A percentile compares a stretch with the other conserved stretches of the same genome.
phyloP scores from a whole-genome alignment of 2,113 vertebrate species.

The Pangasianodon gigas region DNA sequence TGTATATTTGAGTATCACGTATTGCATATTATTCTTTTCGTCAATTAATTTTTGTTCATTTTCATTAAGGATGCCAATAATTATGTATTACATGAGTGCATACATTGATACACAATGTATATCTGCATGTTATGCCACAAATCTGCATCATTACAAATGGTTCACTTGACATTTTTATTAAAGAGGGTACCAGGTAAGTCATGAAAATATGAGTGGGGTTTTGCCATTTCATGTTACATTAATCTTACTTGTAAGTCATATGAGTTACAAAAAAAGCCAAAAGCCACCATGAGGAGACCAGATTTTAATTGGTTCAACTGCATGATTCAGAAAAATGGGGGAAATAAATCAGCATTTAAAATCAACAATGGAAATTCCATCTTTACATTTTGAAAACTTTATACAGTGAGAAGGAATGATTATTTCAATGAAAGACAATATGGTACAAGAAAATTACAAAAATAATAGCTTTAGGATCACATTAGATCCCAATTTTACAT shows the following conservation, averaged over 20 bases:
- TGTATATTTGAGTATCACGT: not conserved
- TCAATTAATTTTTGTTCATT: not conserved
- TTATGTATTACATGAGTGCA: not conserved
- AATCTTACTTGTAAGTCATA: not conserved
- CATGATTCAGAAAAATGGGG: slow-evolving; percentile 44
- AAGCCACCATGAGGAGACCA: not conserved
- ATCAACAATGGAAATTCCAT: slow-evolving; percentile 44
- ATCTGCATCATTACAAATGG: slow-evolving; percentile 25
- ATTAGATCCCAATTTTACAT: slow-evolving; percentile 65
- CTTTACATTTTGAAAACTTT: slow-evolving; percentile 54
- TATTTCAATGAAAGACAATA: slow-evolving; percentile 67
- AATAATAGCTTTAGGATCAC: slow-evolving; percentile 82
- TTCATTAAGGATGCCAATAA: not conserved
- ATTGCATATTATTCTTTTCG: not conserved
- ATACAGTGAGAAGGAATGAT: slow-evolving; percentile 79
- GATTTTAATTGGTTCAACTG: slow-evolving; percentile 50
- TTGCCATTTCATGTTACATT: not conserved
- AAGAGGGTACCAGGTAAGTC: not conserved
- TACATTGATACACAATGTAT: not conserved
- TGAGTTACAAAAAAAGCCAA: not conserved
- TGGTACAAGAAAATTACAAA: slow-evolving; percentile 92
- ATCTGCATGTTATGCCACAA: not conserved
- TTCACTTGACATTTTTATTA: not conserved
- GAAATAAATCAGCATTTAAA: slow-evolving; percentile 40
- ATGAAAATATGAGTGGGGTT: not conserved